Conservation (phyloP, 2,113 vertebrate genomes). For the Neolamprologus kungweensis region DNA sequence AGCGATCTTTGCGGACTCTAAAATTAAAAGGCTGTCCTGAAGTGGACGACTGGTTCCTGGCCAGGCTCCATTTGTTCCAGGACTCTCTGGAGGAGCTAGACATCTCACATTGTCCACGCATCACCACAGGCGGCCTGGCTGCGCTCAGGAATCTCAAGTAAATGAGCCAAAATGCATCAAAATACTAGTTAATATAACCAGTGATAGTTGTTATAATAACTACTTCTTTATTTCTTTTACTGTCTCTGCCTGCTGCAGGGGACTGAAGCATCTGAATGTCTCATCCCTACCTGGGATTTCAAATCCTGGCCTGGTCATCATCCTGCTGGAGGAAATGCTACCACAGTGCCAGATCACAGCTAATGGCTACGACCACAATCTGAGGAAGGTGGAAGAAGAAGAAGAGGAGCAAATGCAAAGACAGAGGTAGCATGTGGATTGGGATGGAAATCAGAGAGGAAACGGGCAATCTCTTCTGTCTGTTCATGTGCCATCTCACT, state of each 20-base stretch:
- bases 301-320: conserved; percentile 68
- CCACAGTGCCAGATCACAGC: conserved; percentile 75
- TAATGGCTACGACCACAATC: conserved; percentile 50
- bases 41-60: conserved; percentile 82
- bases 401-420: not conserved
- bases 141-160: conserved; percentile 80
- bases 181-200: not conserved
- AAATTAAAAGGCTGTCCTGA: conserved; percentile 72
- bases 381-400: not conserved
- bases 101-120: conserved; percentile 73
- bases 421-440: not conserved
- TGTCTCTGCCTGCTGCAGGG: conserved; percentile 50
- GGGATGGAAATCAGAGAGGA: not conserved
- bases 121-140: conserved; percentile 77
- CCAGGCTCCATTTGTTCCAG: conserved; percentile 68
- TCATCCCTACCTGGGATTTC: conserved; percentile 70
- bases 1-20: conserved; percentile 65
- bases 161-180: not conserved
- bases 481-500: not conserved
- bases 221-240: not conserved
- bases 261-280: conserved; percentile 71
- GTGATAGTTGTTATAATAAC: not conserved
- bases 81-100: conserved; percentile 74
- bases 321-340: conserved; percentile 84
- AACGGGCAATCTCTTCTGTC: not conserved